phyloP scores from a whole-genome alignment of 2,797 vertebrate genomes.

The Anolis apletophallus region DNA sequence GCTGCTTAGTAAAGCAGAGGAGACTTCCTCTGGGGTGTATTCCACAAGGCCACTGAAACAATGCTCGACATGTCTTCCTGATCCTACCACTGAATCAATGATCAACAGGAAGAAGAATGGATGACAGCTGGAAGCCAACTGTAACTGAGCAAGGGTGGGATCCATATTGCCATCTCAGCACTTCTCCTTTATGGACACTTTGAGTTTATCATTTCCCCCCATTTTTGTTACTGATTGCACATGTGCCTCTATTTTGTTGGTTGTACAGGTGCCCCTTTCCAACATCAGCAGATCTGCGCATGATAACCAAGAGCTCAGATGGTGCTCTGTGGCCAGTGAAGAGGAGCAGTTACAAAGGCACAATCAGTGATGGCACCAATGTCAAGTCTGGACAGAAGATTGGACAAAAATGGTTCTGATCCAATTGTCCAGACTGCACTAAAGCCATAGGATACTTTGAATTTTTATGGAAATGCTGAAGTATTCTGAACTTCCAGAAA shows the following conservation, averaged over 20 bases:
- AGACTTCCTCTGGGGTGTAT: slow-evolving; percentile 15
- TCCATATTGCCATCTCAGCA: neutral
- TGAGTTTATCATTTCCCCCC: neutral
- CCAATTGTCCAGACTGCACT: neutral
- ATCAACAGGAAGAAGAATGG: neutral
- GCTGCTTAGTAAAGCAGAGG: slow-evolving; percentile 28
- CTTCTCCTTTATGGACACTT: neutral
- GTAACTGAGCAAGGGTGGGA: neutral
- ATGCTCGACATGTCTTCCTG: neutral
- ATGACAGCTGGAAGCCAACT: neutral
- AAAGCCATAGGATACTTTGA: neutral
- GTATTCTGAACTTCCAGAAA: too few species aligned
- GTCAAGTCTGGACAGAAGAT: neutral
- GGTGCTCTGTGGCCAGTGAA: too few species aligned
- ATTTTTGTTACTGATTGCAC: neutral
- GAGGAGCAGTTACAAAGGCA: too few species aligned
- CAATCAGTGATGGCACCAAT: too few species aligned
- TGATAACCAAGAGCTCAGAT: too few species aligned
- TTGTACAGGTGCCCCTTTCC: too few species aligned
- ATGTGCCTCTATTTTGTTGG: neutral
- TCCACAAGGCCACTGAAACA: neutral
- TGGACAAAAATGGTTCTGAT: too few species aligned
- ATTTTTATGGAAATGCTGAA: too few species aligned
- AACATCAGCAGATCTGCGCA: too few species aligned
- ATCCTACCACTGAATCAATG: slow-evolving; percentile 32